phyloP scores from a whole-genome alignment of 2,113 vertebrate species.

The Erpornis zantholeuca region DNA sequence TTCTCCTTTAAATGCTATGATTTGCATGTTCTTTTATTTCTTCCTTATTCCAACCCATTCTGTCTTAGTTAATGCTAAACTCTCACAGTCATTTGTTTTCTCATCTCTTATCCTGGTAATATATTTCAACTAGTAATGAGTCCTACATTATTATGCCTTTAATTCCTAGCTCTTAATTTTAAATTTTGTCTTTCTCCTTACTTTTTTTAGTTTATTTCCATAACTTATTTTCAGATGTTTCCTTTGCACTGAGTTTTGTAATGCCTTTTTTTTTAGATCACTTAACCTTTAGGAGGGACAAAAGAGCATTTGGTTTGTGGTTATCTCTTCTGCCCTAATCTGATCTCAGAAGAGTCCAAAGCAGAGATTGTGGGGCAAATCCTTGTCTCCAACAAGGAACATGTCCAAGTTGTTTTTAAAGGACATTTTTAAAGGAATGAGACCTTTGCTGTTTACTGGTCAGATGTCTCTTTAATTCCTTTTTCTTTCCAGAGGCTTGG shows the following conservation, averaged over 20 bases:
- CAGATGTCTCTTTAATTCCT: not conserved
- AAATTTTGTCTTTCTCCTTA: not conserved
- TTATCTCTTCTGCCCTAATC: not conserved
- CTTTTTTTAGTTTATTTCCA: not conserved
- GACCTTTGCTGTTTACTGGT: not conserved
- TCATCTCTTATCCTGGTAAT: not conserved
- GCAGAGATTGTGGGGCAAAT: not conserved
- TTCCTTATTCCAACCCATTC: not conserved
- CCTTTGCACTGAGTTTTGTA: not conserved
- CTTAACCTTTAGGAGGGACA: not conserved
- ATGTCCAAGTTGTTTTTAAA: not conserved
- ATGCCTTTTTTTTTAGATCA: not conserved
- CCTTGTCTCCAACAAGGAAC: not conserved
- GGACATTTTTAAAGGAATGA: not conserved
- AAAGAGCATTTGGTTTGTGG: not conserved
- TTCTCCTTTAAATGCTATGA: not conserved
- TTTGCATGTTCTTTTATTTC: not conserved
- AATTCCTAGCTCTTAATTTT: not conserved
- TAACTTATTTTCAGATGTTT: not conserved
- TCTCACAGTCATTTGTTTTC: not conserved
- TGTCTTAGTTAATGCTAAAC: not conserved
- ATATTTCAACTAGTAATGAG: not conserved
- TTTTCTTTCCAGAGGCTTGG: not conserved
- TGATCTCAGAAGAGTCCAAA: not conserved
- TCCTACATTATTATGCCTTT: not conserved